Conservation (phyloP, 2,797 vertebrate genomes). For the Karalla daura region DNA sequence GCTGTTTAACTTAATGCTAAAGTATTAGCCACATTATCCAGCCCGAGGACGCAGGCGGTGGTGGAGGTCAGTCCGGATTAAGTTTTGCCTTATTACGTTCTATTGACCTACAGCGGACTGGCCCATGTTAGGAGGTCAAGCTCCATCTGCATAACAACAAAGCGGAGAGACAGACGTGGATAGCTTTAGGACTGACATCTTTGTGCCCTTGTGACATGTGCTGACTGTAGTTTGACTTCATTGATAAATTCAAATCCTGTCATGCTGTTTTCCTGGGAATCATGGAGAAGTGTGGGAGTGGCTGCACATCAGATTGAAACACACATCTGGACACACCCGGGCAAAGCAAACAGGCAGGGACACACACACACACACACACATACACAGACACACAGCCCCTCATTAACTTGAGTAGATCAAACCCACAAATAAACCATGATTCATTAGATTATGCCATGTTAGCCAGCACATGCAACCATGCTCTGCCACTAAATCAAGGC, state of each 20-base stretch:
- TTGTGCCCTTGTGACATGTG: constrained; percentile 42
- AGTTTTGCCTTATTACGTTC: constrained; percentile 24
- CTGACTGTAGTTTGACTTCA: constrained; percentile 23
- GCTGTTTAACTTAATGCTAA: constrained; percentile 24
- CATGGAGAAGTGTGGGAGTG: constrained; percentile 13
- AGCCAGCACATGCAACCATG: constrained; percentile 39
- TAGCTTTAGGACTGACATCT: constrained; percentile 18
- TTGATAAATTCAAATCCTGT: constrained; percentile 30
- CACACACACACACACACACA: constrained; percentile 8
- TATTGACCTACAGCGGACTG: constrained; percentile 6
- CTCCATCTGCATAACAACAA: constrained; percentile 29
- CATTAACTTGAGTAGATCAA: constrained; percentile 53
- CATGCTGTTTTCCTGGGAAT: constrained; percentile 32
- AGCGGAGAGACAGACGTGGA: constrained; percentile 5
- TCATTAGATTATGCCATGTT: constrained; percentile 43
- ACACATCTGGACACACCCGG: constrained; percentile 61
- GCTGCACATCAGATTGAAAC: constrained; percentile 44
- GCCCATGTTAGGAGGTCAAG: constrained; percentile 33
- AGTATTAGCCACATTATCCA: constrained; percentile 45
- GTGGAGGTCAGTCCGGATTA: constrained; percentile 56
- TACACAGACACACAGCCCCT: constrained; percentile 10
- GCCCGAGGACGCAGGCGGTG: constrained; percentile 17
- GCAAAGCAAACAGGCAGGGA: background rate
- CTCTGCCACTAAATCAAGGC: constrained; percentile 44
- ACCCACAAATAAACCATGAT: constrained; percentile 32